A percentile compares a stretch with the other conserved stretches of the same genome.
Conservation (phyloP, 2,888 invertebrate genomes). For the Chalcis sispes region DNA sequence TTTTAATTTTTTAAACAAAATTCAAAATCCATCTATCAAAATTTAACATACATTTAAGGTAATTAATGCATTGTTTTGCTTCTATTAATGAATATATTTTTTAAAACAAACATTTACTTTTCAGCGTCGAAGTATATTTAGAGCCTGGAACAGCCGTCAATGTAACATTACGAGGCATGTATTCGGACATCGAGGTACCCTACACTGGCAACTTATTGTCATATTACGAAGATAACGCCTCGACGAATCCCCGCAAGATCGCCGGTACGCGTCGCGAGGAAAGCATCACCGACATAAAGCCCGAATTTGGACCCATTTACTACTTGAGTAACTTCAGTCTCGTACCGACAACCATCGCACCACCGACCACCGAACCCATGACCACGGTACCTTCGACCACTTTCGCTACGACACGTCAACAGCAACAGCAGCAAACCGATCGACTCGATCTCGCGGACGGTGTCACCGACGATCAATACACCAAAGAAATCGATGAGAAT, state of each 20-base stretch:
- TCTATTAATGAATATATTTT: no score
- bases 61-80: no score
- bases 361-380: constrained; percentile 77
- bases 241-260: constrained; percentile 78
- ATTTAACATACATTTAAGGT: no score
- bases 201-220: constrained; percentile 86
- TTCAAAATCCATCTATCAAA: no score
- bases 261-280: constrained; percentile 82
- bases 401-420: constrained; percentile 62
- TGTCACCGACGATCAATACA: constrained; percentile 63
- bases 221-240: constrained; percentile 81
- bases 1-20: no score
- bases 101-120: not conserved
- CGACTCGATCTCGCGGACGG: not conserved
- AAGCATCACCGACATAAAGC: constrained; percentile 82
- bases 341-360: constrained; percentile 86
- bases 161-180: constrained; percentile 86
- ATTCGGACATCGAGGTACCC: constrained; percentile 85
- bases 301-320: constrained; percentile 86
- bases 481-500: constrained; percentile 73
- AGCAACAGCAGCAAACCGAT: constrained; percentile 45
- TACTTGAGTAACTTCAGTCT: constrained; percentile 85
- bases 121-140: constrained; percentile 81
- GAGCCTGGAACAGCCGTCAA: constrained; percentile 89
- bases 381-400: constrained; percentile 72